These are phyloP conservation scores for Chlorospingus flavigularis DNA, from an alignment of 2,797 vertebrate species.

Conservation along the genomic window DNA sequence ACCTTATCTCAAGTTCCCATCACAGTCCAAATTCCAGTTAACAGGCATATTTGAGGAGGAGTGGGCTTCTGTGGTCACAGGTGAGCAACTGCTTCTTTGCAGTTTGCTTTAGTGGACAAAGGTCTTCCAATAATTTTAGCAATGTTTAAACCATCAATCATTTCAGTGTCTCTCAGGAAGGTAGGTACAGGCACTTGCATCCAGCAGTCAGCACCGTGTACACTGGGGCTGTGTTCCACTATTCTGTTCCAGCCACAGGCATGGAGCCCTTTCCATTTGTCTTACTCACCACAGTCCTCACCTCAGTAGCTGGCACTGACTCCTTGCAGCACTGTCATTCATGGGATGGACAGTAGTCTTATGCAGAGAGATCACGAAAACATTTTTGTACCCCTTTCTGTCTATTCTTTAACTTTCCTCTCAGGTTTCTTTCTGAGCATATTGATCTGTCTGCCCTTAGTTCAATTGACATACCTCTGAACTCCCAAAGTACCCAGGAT, in stretches of 20 bases:
- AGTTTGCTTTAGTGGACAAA: neutral
- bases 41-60: neutral
- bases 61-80: rapidly evolving
- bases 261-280: neutral
- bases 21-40: neutral
- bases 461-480: neutral
- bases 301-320: neutral
- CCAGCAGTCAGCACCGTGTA: rapidly evolving
- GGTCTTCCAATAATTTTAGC: neutral
- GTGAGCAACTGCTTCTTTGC: neutral
- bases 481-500: neutral
- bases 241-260: no score
- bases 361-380: neutral
- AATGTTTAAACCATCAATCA: neutral
- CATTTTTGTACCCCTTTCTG: neutral
- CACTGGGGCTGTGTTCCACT: rapidly evolving
- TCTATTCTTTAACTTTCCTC: neutral
- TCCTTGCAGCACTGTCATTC: neutral
- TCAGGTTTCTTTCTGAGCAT: neutral
- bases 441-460: neutral
- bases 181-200: neutral
- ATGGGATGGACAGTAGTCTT: rapidly evolving
- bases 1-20: neutral
- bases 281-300: neutral
- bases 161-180: neutral